phyloP scores from a whole-genome alignment of 2,888 invertebrate genomes.

The Xestobium rufovillosum region DNA sequence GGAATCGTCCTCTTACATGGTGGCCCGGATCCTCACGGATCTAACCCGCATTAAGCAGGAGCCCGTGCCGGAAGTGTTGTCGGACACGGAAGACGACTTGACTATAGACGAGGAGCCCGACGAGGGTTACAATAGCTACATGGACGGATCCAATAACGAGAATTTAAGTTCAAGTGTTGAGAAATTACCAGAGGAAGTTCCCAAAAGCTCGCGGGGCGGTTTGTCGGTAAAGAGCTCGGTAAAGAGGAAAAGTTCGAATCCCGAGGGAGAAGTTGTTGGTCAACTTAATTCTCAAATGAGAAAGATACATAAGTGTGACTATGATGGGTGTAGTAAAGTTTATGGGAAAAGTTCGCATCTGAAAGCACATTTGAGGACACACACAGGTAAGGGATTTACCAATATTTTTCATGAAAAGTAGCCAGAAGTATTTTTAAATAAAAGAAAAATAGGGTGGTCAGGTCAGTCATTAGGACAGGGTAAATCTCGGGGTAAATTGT shows the following conservation, averaged over 20 bases:
- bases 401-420: too few relatives aligned
- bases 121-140: slow-evolving; percentile 30
- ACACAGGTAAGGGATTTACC: slow-evolving; percentile 48
- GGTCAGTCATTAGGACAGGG: too few relatives aligned
- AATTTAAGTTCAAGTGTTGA: slow-evolving; percentile 14
- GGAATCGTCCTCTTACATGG: slow-evolving; percentile 47
- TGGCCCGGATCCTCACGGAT: slow-evolving; percentile 55
- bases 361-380: slow-evolving; percentile 57
- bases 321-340: slow-evolving; percentile 53
- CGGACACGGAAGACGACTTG: slow-evolving; percentile 35
- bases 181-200: slow-evolving; percentile 18
- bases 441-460: too few relatives aligned
- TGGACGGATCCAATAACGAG: slow-evolving; percentile 24
- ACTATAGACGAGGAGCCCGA: slow-evolving; percentile 35
- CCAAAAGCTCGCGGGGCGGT: slow-evolving; percentile 11
- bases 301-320: slow-evolving; percentile 53
- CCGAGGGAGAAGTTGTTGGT: slow-evolving; percentile 26
- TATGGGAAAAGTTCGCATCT: slow-evolving; percentile 61
- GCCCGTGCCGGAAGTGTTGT: slow-evolving; percentile 46
- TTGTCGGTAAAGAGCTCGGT: too few relatives aligned
- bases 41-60: slow-evolving; percentile 51
- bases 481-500: slow-evolving; percentile 32
- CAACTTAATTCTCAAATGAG: slow-evolving; percentile 31
- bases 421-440: too few relatives aligned
- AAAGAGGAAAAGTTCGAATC: slow-evolving; percentile 8